Conservation (phyloP, 2,113 vertebrate genomes). For the Tyrannus savana region DNA sequence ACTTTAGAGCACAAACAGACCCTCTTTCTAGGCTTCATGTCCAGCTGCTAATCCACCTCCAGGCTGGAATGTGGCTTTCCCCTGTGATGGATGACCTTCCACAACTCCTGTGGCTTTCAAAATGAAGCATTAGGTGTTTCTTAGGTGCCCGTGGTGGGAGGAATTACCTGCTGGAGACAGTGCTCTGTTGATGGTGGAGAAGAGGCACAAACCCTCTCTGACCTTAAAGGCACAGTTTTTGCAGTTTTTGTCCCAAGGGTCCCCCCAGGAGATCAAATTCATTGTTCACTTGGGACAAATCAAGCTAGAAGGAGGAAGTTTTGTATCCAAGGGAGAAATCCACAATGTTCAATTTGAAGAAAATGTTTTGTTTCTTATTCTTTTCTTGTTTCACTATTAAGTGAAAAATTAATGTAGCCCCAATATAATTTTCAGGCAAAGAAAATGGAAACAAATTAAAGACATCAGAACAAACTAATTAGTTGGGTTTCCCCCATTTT, state of each 20-base stretch:
- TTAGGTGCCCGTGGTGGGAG: background rate
- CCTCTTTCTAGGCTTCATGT: no score
- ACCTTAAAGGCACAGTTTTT: background rate
- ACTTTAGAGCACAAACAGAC: no score
- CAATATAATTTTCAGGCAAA: background rate
- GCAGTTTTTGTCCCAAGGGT: background rate
- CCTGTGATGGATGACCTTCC: no score
- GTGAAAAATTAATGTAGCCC: background rate
- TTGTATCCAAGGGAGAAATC: background rate
- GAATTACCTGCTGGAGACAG: background rate
- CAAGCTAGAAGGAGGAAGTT: background rate
- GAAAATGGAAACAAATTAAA: background rate
- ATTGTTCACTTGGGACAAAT: background rate
- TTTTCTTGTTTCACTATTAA: background rate
- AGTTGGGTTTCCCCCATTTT: background rate
- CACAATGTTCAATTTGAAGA: background rate
- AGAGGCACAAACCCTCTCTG: background rate
- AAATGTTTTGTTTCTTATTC: background rate
- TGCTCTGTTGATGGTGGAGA: background rate
- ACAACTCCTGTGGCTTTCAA: background rate
- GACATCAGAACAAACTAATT: background rate
- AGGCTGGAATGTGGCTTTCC: no score
- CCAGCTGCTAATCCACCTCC: no score
- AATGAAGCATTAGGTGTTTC: background rate
- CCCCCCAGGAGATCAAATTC: background rate